phyloP scores from a whole-genome alignment of 2,113 vertebrate genomes.

The Numenius arquata region DNA sequence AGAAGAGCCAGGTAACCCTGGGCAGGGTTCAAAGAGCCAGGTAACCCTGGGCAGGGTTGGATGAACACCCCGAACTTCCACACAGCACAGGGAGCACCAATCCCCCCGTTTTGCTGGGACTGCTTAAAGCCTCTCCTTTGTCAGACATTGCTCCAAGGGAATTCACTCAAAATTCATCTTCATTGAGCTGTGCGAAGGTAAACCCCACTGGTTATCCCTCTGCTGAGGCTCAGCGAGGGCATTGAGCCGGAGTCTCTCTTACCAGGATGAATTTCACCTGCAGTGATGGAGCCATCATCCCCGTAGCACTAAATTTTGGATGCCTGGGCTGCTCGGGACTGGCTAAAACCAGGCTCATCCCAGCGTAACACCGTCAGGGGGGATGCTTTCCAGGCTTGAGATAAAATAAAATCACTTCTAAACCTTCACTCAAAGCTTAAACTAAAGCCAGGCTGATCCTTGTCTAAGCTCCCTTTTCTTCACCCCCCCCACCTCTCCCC shows the following conservation, averaged over 20 bases:
- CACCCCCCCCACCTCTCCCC: background rate
- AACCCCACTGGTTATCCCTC: background rate
- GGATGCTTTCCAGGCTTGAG: background rate
- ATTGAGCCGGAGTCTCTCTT: background rate
- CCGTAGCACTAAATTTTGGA: background rate
- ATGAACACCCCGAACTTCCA: fast-evolving
- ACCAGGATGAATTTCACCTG: background rate
- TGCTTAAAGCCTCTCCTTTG: background rate
- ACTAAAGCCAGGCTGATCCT: background rate
- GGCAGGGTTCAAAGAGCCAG: background rate
- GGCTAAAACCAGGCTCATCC: background rate
- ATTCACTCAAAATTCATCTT: background rate
- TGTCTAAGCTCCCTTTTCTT: background rate
- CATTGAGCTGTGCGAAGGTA: background rate
- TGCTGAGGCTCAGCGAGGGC: background rate
- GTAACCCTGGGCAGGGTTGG: background rate
- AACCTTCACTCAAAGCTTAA: background rate
- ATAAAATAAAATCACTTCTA: background rate
- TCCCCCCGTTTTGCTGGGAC: background rate
- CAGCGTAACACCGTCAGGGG: background rate
- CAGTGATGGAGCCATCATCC: background rate
- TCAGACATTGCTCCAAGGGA: background rate
- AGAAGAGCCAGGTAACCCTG: background rate
- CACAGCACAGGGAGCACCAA: background rate
- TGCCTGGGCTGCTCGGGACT: background rate